Evolutionary conservation across 1,140 invertebrate species (phyloP), one percentile per base, ranked within the genome.

Genomic region (Choristoneura fumiferana): DNA sequence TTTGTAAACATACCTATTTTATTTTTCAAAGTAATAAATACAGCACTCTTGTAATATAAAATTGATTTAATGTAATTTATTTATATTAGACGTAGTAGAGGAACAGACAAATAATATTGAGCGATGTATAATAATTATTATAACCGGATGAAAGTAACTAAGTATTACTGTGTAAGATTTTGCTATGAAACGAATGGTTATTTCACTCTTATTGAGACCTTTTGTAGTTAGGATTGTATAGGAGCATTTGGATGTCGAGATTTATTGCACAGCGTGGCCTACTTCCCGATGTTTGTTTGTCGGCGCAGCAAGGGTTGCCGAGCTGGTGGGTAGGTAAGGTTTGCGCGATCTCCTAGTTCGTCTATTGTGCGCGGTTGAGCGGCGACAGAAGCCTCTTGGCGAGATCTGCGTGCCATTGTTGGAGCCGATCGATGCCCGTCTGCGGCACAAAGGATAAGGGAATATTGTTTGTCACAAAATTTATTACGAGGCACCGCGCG

Each of bases 401-500:
- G 53, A 52, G 58, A 35, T 66, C 60, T 63, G 62, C 54, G 60
- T 53, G 49, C 67, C 73, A 69, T 76, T 71, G 69, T 76, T 63
- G 57, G 60, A 52, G 62, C 54, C 69, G 77, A 83, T 83, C 78
- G 75, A 84, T 82, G 70, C 57, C 60, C 62, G 58, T 70, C 69
- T 63, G 62, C 65, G 63, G 55, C 35, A 87, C 81, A 85, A 84
- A 80, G 73, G 81, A 73, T 70, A 72, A 57, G 73, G 76, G 76
- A 80, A 84, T 83, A 83, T 87, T 85, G 82, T 85, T 85, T 85
- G 80, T 84, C 81, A 80, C 74, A 78, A 83, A 85, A 84, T 87
- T 87, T 85, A 87, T 87, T 85, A 84, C 71, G 72, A 33, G 22
- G n/a, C 43, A 29, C 22, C n/a, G 35, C 37, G 54, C 29, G 29